phyloP scores from a whole-genome alignment of 2,113 vertebrate genomes.

The Irena cyanogastra region DNA sequence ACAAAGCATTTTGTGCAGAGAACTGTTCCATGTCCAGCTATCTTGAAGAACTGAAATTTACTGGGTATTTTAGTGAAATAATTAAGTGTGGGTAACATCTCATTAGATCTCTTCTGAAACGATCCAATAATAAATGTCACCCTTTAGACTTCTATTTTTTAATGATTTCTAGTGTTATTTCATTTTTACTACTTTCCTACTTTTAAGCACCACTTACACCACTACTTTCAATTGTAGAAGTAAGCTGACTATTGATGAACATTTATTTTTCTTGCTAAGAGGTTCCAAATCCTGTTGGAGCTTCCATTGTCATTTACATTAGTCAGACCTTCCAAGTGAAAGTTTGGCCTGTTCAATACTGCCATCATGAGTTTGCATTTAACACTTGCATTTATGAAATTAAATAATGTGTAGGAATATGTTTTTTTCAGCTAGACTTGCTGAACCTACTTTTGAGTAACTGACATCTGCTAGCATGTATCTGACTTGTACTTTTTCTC shows the following conservation, averaged over 20 bases:
- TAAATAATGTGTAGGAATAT: neutral
- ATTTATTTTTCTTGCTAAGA: neutral
- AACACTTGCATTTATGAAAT: neutral
- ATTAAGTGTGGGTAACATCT: neutral
- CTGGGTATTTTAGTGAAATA: neutral
- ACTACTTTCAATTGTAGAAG: neutral
- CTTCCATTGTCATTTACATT: neutral
- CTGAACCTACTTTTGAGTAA: neutral
- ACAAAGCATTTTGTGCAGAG: neutral
- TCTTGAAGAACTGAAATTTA: neutral
- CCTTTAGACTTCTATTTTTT: neutral
- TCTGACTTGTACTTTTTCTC: neutral
- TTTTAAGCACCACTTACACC: neutral
- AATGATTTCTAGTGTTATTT: neutral
- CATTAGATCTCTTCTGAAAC: neutral
- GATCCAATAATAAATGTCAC: neutral
- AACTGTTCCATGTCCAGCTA: neutral
- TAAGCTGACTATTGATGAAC: neutral
- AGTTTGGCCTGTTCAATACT: neutral
- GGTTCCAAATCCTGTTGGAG: neutral
- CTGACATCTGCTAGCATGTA: neutral
- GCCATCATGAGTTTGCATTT: neutral
- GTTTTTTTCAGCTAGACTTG: neutral
- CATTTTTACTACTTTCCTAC: neutral
- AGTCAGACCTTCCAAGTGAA: neutral